Conservation (phyloP, 2,888 invertebrate species). For the Caenorhabditis panamensis region DNA sequence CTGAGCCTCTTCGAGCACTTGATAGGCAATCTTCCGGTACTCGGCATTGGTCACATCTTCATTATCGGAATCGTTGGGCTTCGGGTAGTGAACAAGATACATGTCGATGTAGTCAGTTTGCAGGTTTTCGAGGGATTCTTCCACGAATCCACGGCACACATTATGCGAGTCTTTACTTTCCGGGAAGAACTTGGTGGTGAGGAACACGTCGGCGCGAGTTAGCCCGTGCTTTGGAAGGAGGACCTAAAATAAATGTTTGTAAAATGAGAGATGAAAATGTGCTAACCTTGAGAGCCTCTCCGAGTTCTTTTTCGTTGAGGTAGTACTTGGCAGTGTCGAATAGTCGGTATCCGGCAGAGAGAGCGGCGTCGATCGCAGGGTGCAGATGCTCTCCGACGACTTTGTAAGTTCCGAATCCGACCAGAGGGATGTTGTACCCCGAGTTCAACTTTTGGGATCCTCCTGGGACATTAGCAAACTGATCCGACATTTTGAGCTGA, state of each 20-base stretch:
- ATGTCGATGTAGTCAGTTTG: slow-evolving; percentile 75
- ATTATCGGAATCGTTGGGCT: slow-evolving; percentile 83
- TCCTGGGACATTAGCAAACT: slow-evolving; percentile 57
- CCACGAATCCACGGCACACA: slow-evolving; percentile 59
- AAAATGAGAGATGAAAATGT: background rate
- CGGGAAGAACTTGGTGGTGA: slow-evolving; percentile 87
- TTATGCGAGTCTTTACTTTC: slow-evolving; percentile 57
- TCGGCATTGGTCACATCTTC: slow-evolving; percentile 84
- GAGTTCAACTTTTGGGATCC: slow-evolving; percentile 69
- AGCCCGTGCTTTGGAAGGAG: slow-evolving; percentile 87
- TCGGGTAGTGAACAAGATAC: slow-evolving; percentile 89
- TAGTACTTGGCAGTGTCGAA: slow-evolving; percentile 89
- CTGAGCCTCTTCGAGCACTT: slow-evolving; percentile 85
- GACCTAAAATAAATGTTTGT: slow-evolving; percentile 73
- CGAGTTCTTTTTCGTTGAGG: slow-evolving; percentile 87
- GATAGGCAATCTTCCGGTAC: slow-evolving; percentile 87
- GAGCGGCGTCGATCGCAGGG: slow-evolving; percentile 81
- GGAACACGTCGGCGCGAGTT: slow-evolving; percentile 87
- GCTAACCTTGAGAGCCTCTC: slow-evolving; percentile 84
- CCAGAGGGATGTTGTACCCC: slow-evolving; percentile 76
- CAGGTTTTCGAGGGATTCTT: slow-evolving; percentile 73
- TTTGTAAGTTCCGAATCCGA: slow-evolving; percentile 81
- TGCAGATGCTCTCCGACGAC: slow-evolving; percentile 59
- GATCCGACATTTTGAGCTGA: slow-evolving; percentile 44
- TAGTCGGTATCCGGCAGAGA: slow-evolving; percentile 82